Evolutionary conservation across 1,140 invertebrate species (phyloP), one percentile per base, ranked within the genome.

Genomic region (Pogonognathellus flavescens): DNA sequence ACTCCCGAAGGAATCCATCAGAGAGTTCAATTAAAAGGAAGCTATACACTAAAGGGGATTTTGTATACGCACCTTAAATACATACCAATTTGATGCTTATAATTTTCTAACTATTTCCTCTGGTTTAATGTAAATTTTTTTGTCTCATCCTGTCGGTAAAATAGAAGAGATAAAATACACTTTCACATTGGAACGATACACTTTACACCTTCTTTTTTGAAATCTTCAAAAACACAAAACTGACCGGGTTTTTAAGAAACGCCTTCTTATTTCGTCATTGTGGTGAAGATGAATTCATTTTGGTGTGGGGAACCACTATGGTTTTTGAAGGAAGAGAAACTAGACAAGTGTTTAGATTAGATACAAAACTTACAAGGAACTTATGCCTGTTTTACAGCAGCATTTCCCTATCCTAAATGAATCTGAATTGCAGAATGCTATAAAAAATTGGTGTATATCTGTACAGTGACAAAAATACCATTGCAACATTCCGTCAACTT

Each of bases 1-100:
- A 57, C 13, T 14, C 3, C 83, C 3, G 70, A 84, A 18, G 84
- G 53, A 18, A 80, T 76, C 16, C 80, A 80, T 62, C 70, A 84
- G 13, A 41, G 84, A 20, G 16, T 80, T 11, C 84, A 84, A 50
- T 11, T 41, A 0, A 59, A 41, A 18, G 84, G 84, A 80, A 80
- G 52, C n/a, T 84, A 41, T n/a, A 41, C 22, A 31, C 52, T 25
- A 84, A 59, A 49, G 84, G 84, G 22, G 84, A 84, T 80, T 84
- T 80, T 84, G 84, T 80, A 80, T 59, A 5, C 52, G 62, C 5
- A 49, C 16, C 18, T 16, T 53, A 53, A 53, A 8, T 53, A 8
- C 52, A 53, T n/a, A 10, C 59, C n/a, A 22, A 82, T 11, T 80
- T 7, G n/a, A 14, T 53, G n/a, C n/a, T n/a, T n/a, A n/a, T n/a